Conservation (phyloP, 2,113 vertebrate genomes). For the Carassius gibelio region DNA sequence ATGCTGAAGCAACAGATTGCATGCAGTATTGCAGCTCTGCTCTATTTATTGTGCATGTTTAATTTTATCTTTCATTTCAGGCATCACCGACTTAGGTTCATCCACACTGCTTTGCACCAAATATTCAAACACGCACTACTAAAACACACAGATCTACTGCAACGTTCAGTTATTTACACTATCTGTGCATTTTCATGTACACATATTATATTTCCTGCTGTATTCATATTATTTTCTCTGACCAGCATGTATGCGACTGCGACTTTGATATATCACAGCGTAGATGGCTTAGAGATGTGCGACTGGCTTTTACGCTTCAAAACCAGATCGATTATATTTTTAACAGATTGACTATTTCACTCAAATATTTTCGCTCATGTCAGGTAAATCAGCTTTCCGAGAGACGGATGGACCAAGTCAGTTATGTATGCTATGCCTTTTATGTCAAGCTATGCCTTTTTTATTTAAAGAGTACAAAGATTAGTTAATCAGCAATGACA, state of each 20-base stretch:
- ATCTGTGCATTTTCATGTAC: neutral
- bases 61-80: slow-evolving; percentile 6
- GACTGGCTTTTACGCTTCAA: neutral
- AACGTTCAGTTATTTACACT: neutral
- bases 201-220: neutral
- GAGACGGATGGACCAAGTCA: neutral
- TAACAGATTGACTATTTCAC: slow-evolving; percentile 5
- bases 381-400: neutral
- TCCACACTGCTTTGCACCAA: slow-evolving; percentile 8
- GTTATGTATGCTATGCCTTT: neutral
- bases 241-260: neutral
- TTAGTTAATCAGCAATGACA: neutral
- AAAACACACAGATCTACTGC: neutral
- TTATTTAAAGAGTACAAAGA: neutral
- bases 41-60: slow-evolving; percentile 3
- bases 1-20: slow-evolving; percentile 49
- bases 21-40: slow-evolving; percentile 22
- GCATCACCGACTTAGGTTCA: neutral
- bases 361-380: slow-evolving; percentile 2
- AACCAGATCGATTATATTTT: slow-evolving; percentile 18
- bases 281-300: slow-evolving; percentile 25
- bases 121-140: neutral
- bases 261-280: slow-evolving; percentile 5
- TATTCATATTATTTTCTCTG: neutral
- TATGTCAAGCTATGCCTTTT: neutral